These are phyloP conservation scores for Epizoanthus scotinus DNA, from an alignment of 92 coral and sea anemone genomes.

Conservation along the genomic window DNA sequence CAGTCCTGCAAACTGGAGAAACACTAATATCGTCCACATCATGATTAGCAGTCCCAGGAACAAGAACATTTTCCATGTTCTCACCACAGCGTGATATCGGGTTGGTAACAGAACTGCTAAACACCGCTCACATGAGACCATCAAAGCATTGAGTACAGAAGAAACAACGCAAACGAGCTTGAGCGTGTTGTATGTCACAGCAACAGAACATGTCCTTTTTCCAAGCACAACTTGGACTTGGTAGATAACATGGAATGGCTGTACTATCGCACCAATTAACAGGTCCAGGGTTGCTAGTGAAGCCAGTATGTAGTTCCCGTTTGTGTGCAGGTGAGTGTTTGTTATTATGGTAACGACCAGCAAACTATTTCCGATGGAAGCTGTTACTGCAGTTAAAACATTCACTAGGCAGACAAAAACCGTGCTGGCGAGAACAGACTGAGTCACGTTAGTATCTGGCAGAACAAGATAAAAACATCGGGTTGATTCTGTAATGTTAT, in stretches of 20 bases:
- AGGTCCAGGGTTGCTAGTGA: conserved; percentile 12
- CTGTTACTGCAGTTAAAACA: conserved; percentile 17
- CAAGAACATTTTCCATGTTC: conserved; percentile 26
- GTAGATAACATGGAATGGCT: conserved; percentile 12
- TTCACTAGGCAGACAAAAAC: conserved; percentile 14
- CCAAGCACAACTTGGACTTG: conserved; percentile 18
- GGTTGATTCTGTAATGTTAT: neutral
- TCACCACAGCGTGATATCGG: conserved; percentile 22
- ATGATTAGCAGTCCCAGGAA: neutral
- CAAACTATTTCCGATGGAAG: conserved; percentile 12
- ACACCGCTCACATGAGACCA: conserved; percentile 34
- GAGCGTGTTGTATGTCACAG: conserved; percentile 8
- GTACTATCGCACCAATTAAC: conserved; percentile 20
- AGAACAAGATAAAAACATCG: conserved; percentile 7
- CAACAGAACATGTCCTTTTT: conserved; percentile 1
- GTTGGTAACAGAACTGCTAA: conserved; percentile 25
- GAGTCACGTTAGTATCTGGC: neutral
- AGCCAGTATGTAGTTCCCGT: conserved; percentile 24
- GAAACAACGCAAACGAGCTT: neutral
- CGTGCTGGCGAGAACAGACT: neutral
- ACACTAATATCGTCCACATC: neutral
- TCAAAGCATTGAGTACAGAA: conserved; percentile 13
- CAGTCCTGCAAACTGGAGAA: neutral
- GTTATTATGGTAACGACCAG: conserved; percentile 1
- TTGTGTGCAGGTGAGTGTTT: conserved; percentile 21